These are phyloP conservation scores for Chiridota heheva DNA, from an alignment of 35 echinoderm and acorn worm species.

Conservation along the genomic window DNA sequence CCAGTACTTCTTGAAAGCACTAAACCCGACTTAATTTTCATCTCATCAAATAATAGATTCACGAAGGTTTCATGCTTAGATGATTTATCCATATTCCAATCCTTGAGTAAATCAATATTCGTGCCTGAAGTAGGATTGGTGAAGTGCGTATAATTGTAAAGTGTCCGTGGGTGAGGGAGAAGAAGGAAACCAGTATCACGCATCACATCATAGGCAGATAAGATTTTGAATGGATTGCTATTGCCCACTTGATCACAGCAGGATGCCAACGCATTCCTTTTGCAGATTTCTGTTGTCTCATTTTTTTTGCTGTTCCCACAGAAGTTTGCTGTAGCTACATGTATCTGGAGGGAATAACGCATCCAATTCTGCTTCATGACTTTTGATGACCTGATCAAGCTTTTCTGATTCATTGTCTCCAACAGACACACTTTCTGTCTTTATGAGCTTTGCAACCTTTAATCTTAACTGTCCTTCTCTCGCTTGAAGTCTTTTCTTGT, in stretches of 20 bases:
- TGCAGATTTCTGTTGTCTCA: not conserved
- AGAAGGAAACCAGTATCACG: not conserved
- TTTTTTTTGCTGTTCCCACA: conserved; percentile 1
- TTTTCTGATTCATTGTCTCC: not conserved
- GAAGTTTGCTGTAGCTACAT: not conserved
- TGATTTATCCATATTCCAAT: not conserved
- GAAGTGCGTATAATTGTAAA: conserved; percentile 16
- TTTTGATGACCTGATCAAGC: not conserved
- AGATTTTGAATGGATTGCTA: not conserved
- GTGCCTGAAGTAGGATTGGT: not conserved
- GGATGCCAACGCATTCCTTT: conserved; percentile 13
- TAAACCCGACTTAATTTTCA: conserved; percentile 39
- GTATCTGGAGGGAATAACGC: not conserved
- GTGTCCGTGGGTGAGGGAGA: conserved; percentile 14
- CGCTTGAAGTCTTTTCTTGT: too few relatives aligned
- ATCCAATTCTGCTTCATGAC: conserved; percentile 5
- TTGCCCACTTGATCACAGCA: not conserved
- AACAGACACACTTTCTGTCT: conserved; percentile 22
- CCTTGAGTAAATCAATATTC: not conserved
- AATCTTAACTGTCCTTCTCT: too few relatives aligned
- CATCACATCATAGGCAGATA: not conserved
- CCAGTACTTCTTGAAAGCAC: not conserved
- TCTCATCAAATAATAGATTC: conserved; percentile 24
- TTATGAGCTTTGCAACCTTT: not conserved
- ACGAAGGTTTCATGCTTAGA: not conserved